These are phyloP conservation scores for Etheostoma cragini DNA, from an alignment of 2,113 vertebrate genomes.

Conservation along the genomic window DNA sequence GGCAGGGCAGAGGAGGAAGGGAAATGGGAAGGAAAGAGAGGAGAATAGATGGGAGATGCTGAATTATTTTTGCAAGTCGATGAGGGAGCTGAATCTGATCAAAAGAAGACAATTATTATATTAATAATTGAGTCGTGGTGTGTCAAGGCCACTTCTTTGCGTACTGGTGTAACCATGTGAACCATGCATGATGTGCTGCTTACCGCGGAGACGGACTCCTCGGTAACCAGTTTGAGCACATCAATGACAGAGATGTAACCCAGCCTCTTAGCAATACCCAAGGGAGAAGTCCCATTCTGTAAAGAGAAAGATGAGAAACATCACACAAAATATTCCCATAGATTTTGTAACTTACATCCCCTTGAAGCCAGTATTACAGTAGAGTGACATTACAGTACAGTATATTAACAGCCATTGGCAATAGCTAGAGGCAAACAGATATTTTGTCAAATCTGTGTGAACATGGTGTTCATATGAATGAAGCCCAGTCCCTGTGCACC, in stretches of 20 bases:
- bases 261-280: conserved; percentile 94
- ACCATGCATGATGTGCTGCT: conserved; percentile 53
- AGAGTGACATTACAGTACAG: not conserved
- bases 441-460: not conserved
- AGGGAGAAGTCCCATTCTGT: conserved; percentile 94
- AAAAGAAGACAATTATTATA: not conserved
- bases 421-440: not conserved
- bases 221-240: conserved; percentile 94
- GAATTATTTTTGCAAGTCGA: conserved; percentile 9
- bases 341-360: not conserved
- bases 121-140: conserved; percentile 18
- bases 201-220: conserved; percentile 89
- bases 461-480: not conserved
- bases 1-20: not conserved
- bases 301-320: conserved; percentile 18
- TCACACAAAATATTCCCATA: not conserved
- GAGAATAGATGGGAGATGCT: not conserved
- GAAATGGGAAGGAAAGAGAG: conserved; percentile 1
- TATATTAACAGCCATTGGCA: not conserved
- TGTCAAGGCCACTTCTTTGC: conserved; percentile 18
- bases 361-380: not conserved
- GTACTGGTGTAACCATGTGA: conserved; percentile 27
- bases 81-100: conserved; percentile 28
- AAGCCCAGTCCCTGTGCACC: not conserved
- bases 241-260: conserved; percentile 99